Base-by-base conservation (phyloP, 2,888 invertebrate species). In the Rapana venosa region DNA sequence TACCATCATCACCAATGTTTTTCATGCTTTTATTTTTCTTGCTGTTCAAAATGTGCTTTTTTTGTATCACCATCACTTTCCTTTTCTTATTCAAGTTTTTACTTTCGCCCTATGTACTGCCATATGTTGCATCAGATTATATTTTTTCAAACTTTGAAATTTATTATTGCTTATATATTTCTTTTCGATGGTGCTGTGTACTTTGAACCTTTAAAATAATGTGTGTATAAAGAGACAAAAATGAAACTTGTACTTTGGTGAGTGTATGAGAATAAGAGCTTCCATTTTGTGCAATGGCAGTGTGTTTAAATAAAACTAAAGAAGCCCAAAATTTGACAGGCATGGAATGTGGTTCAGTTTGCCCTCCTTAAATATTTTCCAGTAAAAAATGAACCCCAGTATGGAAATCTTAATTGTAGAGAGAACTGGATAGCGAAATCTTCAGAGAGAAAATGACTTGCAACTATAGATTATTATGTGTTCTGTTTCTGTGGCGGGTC, bases 91-190 rank as follows among this genome's bases (percentile, higher is more conserved):
- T 58, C 47, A 26, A 47, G 47, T 83, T 22, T 47, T 11, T 66
- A 66, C 8, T n/a, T 66, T 32, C 26, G 20, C 22, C 32, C 32
- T 5, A 30, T 32, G 56, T 56, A 15, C 56, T 58, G 84, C 56
- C 58, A 58, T 47, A 84, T 58, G 56, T 66, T 86, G 86, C 66
- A 86, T 86, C 86, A 86, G 86, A 86, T 86, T 86, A 30, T 86
- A 86, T 86, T 86, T 86, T 81, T 86, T 86, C 86, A 81, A 61
- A 86, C 61, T 47, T 36, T 30, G 86, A 86, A 86, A 22, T 17
- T 61, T 32, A 32, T 20, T 66, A 66, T 56, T 26, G 86, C 86
- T 86, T 86, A 30, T 32, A 8, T 30, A 66, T 30, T 86, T 86
- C 32, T 22, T 30, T 35, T 86, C 8, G 47, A 86, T 86, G 86